phyloP scores from a whole-genome alignment of 1,140 invertebrate genomes.

The Drosophila navojoa region DNA sequence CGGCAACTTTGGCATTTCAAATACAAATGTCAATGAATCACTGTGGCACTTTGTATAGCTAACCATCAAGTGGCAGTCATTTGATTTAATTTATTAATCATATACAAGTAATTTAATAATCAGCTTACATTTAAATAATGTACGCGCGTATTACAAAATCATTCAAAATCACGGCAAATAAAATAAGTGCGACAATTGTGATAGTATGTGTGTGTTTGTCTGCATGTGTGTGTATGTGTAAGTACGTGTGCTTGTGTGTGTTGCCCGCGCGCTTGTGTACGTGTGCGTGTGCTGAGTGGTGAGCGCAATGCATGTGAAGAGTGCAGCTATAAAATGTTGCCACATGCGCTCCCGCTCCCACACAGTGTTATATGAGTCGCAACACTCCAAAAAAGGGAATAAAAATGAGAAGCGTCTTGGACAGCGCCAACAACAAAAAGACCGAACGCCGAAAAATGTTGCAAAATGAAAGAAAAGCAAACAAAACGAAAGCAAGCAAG shows the following conservation, averaged over 20 bases:
- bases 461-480: constrained; percentile 68
- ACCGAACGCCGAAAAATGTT: constrained; percentile 72
- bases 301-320: constrained; percentile 69
- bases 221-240: constrained; percentile 31
- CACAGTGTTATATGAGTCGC: constrained; percentile 78
- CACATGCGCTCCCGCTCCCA: constrained; percentile 61
- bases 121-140: constrained; percentile 47
- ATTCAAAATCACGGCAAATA: constrained; percentile 79
- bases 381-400: constrained; percentile 82
- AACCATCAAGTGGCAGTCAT: constrained; percentile 29
- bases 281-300: constrained; percentile 49
- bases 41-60: constrained; percentile 26
- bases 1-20: constrained; percentile 52
- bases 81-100: constrained; percentile 13
- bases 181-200: constrained; percentile 73
- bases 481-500: constrained; percentile 61
- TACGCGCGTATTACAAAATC: constrained; percentile 81
- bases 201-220: constrained; percentile 31
- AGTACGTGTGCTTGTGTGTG: constrained; percentile 4
- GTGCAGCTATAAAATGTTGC: constrained; percentile 69
- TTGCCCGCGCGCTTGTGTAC: constrained; percentile 49
- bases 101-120: constrained; percentile 11
- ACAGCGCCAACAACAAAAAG: constrained; percentile 53
- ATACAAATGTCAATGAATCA: constrained; percentile 68
- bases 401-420: constrained; percentile 74